phyloP scores from a whole-genome alignment of 2,113 vertebrate genomes.

The Corvus cornix region DNA sequence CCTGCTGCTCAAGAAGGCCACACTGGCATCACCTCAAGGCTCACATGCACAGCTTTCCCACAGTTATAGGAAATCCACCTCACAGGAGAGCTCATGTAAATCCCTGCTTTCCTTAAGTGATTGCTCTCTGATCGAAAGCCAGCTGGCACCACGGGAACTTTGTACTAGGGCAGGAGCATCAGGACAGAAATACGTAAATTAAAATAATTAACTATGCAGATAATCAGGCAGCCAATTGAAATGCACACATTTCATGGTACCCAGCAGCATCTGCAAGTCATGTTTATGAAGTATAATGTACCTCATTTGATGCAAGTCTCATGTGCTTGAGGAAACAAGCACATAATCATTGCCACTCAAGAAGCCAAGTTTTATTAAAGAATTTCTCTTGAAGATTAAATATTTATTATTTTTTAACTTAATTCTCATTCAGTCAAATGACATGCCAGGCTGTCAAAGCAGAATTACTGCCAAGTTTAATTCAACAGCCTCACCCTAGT shows the following conservation, averaged over 20 bases:
- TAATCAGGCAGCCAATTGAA: background rate
- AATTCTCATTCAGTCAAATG: background rate
- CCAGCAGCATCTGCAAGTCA: background rate
- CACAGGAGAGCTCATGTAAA: background rate
- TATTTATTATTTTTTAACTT: background rate
- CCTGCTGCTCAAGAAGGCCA: background rate
- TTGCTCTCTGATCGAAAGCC: background rate
- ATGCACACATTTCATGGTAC: accelerated
- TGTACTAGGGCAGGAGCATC: background rate
- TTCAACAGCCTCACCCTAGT: background rate
- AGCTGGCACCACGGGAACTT: background rate
- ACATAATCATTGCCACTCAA: background rate
- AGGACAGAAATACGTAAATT: background rate
- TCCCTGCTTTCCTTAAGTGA: background rate
- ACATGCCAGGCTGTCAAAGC: background rate
- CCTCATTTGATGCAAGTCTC: background rate
- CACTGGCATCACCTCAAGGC: background rate
- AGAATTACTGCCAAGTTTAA: background rate
- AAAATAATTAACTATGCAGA: accelerated
- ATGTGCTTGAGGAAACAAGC: accelerated
- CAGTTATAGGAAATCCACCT: background rate
- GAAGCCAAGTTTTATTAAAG: background rate
- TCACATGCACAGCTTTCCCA: background rate
- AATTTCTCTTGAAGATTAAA: background rate
- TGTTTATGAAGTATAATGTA: accelerated